Evolutionary conservation across 2,888 invertebrate genomes (phyloP).

Genomic region (Eupeodes latifasciatus): DNA sequence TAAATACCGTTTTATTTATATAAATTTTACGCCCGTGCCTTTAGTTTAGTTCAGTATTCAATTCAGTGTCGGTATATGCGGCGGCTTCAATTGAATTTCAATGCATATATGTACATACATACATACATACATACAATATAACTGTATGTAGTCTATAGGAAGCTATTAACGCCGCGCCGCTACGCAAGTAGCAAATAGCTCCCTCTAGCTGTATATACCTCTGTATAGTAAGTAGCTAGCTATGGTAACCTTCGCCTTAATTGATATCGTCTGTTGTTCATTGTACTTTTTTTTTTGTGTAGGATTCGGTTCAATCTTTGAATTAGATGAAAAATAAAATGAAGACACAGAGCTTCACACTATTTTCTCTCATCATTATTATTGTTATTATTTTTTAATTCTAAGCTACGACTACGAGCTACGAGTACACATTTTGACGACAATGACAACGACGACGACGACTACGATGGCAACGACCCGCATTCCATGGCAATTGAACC

Average conservation of each 20-base stretch:
- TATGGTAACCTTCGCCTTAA: slow-evolving; percentile 68
- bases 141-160: too few species aligned
- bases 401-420: slow-evolving; percentile 24
- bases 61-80: too few species aligned
- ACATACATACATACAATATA: too few species aligned
- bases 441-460: too few species aligned
- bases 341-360: slow-evolving; percentile 13
- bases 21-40: slow-evolving; percentile 55
- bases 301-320: background rate
- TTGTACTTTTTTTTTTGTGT: slow-evolving; percentile 27
- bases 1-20: slow-evolving; percentile 57
- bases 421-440: too few species aligned
- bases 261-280: slow-evolving; percentile 50
- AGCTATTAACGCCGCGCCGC: too few species aligned
- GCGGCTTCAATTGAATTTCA: slow-evolving; percentile 67
- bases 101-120: background rate
- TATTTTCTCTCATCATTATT: slow-evolving; percentile 5
- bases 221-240: background rate
- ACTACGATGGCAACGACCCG: slow-evolving; percentile 16
- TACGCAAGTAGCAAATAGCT: slow-evolving; percentile 25
- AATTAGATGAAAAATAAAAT: background rate
- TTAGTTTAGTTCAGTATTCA: slow-evolving; percentile 43
- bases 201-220: background rate
- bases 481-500: slow-evolving; percentile 59
- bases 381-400: background rate